A percentile compares a stretch with the other conserved stretches of the same genome.
Conservation (phyloP, 1,140 invertebrate species). For the Caenorhabditis tropicalis region DNA sequence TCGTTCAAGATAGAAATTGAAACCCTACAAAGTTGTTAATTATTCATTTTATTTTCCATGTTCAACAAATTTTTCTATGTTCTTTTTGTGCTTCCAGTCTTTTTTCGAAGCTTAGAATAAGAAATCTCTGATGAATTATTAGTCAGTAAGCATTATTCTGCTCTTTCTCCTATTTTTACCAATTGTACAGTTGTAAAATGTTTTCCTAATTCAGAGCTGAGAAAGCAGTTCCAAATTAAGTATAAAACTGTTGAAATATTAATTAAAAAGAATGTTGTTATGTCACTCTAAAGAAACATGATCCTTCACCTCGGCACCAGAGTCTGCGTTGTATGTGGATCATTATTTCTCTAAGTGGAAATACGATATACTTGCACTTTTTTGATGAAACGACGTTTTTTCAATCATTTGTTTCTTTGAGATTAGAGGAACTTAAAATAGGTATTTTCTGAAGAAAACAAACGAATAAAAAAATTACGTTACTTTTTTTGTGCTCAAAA, state of each 20-base stretch:
- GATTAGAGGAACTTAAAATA: too few relatives aligned
- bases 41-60: too few relatives aligned
- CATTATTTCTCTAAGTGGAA: conserved; percentile 31
- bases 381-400: conserved; percentile 15
- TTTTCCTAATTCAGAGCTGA: too few relatives aligned
- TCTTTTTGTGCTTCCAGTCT: background rate
- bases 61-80: background rate
- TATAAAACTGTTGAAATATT: too few relatives aligned
- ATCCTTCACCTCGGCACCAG: background rate
- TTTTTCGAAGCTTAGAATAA: background rate
- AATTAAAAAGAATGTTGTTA: background rate
- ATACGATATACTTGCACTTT: conserved; percentile 20
- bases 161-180: background rate
- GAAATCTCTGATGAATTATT: background rate
- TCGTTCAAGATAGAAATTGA: too few relatives aligned
- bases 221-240: too few relatives aligned
- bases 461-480: too few relatives aligned
- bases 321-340: background rate
- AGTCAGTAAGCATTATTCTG: background rate
- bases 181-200: background rate
- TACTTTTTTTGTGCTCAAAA: too few relatives aligned
- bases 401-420: background rate
- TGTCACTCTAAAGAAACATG: conserved; percentile 10
- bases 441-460: too few relatives aligned
- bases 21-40: too few relatives aligned